Evolutionary conservation across 2,888 invertebrate genomes (phyloP).

Genomic region (Conchocele bisecta): DNA sequence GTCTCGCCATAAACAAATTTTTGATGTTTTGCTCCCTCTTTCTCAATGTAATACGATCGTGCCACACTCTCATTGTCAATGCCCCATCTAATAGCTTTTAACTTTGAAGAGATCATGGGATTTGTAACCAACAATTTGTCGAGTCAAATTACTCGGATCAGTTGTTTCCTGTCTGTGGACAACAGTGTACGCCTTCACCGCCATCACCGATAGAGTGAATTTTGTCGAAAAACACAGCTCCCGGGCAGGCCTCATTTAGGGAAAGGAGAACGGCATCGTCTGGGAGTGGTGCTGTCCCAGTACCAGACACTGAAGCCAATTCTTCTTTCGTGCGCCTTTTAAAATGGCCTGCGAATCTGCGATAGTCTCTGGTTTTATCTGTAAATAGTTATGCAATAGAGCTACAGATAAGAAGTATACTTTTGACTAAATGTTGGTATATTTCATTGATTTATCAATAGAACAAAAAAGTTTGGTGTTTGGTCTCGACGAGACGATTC

Average conservation of each 20-base stretch:
- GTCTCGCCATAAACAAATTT: not conserved
- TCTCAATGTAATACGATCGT: not conserved
- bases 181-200: constrained; percentile 38
- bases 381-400: too few relatives aligned
- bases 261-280: not conserved
- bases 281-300: constrained; percentile 17
- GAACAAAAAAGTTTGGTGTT: too few relatives aligned
- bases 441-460: too few relatives aligned
- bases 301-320: not conserved
- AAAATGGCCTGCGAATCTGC: constrained; percentile 6
- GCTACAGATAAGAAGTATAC: not conserved
- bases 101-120: constrained; percentile 17
- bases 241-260: constrained; percentile 11
- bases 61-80: constrained; percentile 26
- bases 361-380: constrained; percentile 18
- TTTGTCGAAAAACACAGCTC: constrained; percentile 15
- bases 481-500: too few relatives aligned
- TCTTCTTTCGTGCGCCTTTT: not conserved
- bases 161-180: constrained; percentile 5
- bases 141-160: constrained; percentile 14
- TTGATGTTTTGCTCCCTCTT: not conserved
- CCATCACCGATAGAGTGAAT: constrained; percentile 42
- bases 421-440: too few relatives aligned
- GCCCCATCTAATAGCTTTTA: constrained; percentile 5
- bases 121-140: constrained; percentile 17